These are phyloP conservation scores for Sebastes elongatus DNA, from an alignment of 2,797 vertebrate species.

Conservation along the genomic window DNA sequence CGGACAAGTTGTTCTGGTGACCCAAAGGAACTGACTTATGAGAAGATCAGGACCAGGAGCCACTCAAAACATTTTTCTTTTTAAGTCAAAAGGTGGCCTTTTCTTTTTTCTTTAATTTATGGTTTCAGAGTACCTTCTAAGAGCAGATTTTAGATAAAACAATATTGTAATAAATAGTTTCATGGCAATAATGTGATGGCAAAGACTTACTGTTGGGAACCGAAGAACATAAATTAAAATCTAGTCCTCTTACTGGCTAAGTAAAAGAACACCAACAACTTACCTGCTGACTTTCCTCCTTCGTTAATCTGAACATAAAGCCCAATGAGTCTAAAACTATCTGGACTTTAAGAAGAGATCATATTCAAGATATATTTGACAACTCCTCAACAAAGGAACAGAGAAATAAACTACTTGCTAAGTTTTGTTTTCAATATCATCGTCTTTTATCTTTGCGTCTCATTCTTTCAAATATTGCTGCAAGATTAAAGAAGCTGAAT, in stretches of 20 bases:
- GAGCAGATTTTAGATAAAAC: not conserved
- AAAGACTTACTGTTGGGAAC: not conserved
- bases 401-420: not conserved
- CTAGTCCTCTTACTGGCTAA: not conserved
- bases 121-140: not conserved
- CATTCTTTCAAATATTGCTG: not conserved
- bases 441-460: not conserved
- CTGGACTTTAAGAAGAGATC: not conserved
- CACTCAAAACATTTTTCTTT: too few relatives aligned
- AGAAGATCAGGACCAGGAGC: too few relatives aligned
- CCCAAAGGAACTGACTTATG: too few relatives aligned
- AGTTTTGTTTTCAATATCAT: too few relatives aligned
- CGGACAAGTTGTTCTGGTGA: constrained; percentile 1
- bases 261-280: too few relatives aligned
- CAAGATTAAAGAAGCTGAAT: not conserved
- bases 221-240: not conserved
- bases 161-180: not conserved
- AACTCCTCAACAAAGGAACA: not conserved
- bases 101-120: not conserved
- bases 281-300: not conserved
- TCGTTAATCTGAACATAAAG: not conserved
- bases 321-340: not conserved
- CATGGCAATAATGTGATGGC: too few relatives aligned
- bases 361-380: not conserved
- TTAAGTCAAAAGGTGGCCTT: too few relatives aligned